Evolutionary conservation across 2,113 vertebrate species (phyloP), one percentile per base, ranked within the genome.

Genomic region (Syngnathus typhle): DNA sequence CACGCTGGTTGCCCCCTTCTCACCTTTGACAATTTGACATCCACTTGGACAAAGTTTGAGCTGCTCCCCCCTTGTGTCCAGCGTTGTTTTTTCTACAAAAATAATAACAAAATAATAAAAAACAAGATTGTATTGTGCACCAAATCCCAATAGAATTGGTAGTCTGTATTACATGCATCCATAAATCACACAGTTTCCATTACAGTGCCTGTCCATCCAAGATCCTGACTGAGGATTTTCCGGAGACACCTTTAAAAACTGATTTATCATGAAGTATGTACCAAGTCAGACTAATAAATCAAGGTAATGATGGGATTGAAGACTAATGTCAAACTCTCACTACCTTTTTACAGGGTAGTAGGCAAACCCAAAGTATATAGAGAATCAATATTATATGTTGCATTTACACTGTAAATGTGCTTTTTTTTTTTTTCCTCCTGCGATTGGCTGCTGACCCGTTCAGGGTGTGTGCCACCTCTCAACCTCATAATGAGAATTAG

Each of bases 1-100:
- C 41, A 69, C 76, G 68, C 65, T 74, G 73, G 63, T 80, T 79
- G 69, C 44, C 70, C 72, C 18, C 69, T 10, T 55, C 60, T 81
- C 68, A 84, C 75, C 87, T 78, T 64, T 76, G 72, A 77, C 71
- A 67, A 75, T 46, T 71, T 69, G 69, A 74, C 79, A 76, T 77
- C 69, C 73, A 62, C 80, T 80, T 72, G 78, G 68, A 77, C 75
- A 73, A 81, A 80, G 75, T 75, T 71, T 44, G 62, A 62, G 66
- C 70, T 55, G 58, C 12, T 52, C 41, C 15, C 10, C n/a, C n/a
- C 41, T 49, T 16, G 68, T 73, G 60, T 76, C 58, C 73, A 76
- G 76, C 51, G 54, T 55, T 55, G 38, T 52, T 54, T 54, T 43
- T 71, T 43, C 67, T 69, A 38, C 47, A 44, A 71, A 71, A 72